Evolutionary conservation across 2,797 vertebrate genomes (phyloP), one percentile per base, ranked within the genome.

Genomic region (Protosalanx chinensis): DNA sequence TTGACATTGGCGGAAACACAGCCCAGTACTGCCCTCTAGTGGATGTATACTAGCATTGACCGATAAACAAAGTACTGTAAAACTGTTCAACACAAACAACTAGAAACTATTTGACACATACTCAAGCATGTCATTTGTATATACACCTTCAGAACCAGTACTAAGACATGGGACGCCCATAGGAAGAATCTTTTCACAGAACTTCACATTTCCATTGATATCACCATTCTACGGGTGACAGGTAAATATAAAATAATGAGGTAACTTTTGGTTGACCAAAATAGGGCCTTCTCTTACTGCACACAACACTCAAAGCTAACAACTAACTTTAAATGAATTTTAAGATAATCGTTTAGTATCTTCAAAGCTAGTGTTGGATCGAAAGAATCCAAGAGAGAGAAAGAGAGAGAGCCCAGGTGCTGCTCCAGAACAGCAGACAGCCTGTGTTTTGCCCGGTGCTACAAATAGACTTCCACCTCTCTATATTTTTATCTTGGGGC

Each of bases 21-120:
- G 84, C 79, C 80, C 85, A 76, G 65, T 76, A 74, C 84, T 88
- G 81, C 81, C 79, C 82, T 84, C 91, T 76, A 80, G 88, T 87
- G 90, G 82, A 61, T 23, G 0, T 37, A 4, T 6, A 3, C 1
- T n/a, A 12, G 51, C 57, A 82, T 65, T 79, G 79, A 84, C 15
- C 30, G 6, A 71, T n/a, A 53, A 15, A 53, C 51, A 53, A 27
- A 12, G 51, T 57, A 82, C 65, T 79, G 79, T 84, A 15, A 56
- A 7, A 71, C 16, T 15, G 2, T 2, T n/a, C 20, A 58, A 12
- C 51, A n/a, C 51, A n/a, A 16, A 56, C 51, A 56, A 56, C 18
- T n/a, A 18, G 1, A 16, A 1, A 56, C 5, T 5, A n/a, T 56
- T 6, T 18, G 41, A 46, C 41, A 46, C 41, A 46, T n/a, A 0